Percentiles rank a stretch among this genome's conserved stretches.
phyloP scores from a whole-genome alignment of 2,797 vertebrate genomes.

The Myoxocephalus aenaeus region DNA sequence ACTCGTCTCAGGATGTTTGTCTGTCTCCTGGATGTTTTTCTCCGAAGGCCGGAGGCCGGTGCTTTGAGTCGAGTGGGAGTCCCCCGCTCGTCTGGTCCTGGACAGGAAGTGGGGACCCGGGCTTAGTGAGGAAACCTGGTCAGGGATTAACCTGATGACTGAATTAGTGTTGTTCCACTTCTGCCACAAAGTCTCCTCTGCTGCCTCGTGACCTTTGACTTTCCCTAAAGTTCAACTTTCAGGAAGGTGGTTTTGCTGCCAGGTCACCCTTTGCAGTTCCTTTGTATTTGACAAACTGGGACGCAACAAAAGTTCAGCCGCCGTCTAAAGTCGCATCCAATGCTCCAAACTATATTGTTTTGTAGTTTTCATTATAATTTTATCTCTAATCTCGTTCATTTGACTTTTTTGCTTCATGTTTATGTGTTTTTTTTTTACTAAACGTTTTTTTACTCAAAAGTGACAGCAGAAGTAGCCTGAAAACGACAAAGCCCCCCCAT shows the following conservation, averaged over 20 bases:
- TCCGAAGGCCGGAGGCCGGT: background rate
- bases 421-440: background rate
- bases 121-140: slow-evolving; percentile 12
- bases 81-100: slow-evolving; percentile 11
- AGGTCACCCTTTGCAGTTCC: background rate
- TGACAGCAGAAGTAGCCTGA: background rate
- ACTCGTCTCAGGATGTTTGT: slow-evolving; percentile 7
- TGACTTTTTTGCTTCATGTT: too few relatives aligned
- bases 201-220: background rate
- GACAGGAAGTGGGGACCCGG: background rate
- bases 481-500: background rate
- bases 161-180: slow-evolving; percentile 25
- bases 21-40: background rate
- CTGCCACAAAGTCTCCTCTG: background rate
- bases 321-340: background rate
- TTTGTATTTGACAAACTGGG: background rate
- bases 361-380: background rate
- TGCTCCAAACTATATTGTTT: background rate
- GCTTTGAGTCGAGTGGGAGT: background rate
- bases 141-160: slow-evolving; percentile 42
- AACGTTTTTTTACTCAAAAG: background rate
- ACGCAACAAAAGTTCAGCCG: background rate
- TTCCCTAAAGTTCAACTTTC: background rate
- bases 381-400: background rate
- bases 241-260: background rate